A percentile compares a stretch with the other conserved stretches of the same genome.
phyloP scores from a whole-genome alignment of 2,888 invertebrate genomes.

The Andrena chrysosceles region DNA sequence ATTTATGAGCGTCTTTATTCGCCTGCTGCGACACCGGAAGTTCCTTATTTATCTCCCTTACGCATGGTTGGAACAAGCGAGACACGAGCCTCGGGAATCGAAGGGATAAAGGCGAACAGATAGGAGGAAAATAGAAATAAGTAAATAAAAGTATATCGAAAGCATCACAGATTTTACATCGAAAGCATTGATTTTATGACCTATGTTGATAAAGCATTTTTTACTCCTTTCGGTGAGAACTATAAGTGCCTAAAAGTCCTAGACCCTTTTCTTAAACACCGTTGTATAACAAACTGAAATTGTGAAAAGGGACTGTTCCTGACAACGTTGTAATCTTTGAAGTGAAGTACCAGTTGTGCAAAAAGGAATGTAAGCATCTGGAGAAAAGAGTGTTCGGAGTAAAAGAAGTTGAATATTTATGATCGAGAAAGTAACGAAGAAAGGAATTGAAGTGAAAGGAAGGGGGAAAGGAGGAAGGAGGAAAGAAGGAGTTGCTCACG shows the following conservation, averaged over 20 bases:
- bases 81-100: neutral
- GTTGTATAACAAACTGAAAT: too few relatives aligned
- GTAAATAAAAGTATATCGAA: too few relatives aligned
- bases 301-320: neutral
- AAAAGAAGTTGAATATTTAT: conserved; percentile 34
- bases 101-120: neutral
- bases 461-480: conserved; percentile 1
- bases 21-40: conserved; percentile 32
- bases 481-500: conserved; percentile 51
- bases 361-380: neutral
- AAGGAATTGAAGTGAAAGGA: conserved; percentile 7
- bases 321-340: neutral
- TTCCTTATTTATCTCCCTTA: conserved; percentile 40
- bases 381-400: neutral
- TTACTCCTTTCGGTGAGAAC: too few relatives aligned
- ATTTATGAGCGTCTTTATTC: conserved; percentile 59
- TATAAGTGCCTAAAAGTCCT: too few relatives aligned
- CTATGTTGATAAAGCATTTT: too few relatives aligned
- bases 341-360: neutral
- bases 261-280: too few relatives aligned
- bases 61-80: neutral
- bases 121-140: too few relatives aligned
- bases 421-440: neutral
- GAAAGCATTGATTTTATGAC: too few relatives aligned
- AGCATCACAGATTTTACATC: too few relatives aligned